Conservation (phyloP, 2,113 vertebrate genomes). For the Brienomyrus brachyistius region DNA sequence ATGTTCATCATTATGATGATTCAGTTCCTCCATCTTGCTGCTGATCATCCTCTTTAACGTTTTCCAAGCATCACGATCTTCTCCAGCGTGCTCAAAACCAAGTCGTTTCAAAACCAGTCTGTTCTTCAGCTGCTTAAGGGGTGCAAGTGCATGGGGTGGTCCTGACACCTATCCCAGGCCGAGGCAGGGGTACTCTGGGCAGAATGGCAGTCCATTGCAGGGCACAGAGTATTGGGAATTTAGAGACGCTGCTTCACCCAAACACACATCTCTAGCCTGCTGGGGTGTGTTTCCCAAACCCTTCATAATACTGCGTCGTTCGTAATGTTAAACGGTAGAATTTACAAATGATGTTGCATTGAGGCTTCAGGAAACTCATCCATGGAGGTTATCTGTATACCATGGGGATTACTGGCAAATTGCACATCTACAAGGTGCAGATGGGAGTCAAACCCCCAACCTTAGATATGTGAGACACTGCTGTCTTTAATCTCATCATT, state of each 20-base stretch:
- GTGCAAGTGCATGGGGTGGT: neutral
- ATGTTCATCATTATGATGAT: neutral
- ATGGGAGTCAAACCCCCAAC: neutral
- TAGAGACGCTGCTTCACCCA: neutral
- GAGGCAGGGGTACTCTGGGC: neutral
- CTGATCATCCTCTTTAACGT: too few relatives aligned
- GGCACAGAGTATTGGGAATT: neutral
- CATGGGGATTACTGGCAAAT: neutral
- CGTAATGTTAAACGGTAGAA: too few relatives aligned
- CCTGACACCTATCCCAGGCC: neutral
- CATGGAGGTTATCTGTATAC: neutral
- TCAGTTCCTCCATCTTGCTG: neutral
- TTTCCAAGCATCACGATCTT: neutral
- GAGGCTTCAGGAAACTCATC: too few relatives aligned
- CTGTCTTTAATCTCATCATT: neutral
- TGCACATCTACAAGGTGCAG: neutral
- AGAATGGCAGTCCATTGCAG: neutral
- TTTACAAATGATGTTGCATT: too few relatives aligned
- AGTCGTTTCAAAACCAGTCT: neutral
- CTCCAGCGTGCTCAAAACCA: neutral
- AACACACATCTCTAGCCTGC: neutral
- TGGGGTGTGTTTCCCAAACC: neutral
- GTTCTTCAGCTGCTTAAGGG: neutral
- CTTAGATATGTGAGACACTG: neutral
- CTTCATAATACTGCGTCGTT: too few relatives aligned